Conservation (phyloP, 2,113 vertebrate species). For the Passer domesticus region DNA sequence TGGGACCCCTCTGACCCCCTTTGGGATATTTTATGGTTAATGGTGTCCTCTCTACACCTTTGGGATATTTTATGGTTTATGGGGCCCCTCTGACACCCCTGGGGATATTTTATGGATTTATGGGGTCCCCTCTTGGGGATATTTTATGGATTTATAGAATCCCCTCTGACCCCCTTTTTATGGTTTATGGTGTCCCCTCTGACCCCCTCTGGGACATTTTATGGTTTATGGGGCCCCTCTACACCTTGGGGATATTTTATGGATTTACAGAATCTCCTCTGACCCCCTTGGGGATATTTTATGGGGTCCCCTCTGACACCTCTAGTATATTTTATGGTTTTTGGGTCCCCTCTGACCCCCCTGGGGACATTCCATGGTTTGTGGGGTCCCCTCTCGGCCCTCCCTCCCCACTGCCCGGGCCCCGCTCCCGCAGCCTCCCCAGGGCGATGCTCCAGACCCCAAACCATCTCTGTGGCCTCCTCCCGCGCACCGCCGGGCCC, state of each 20-base stretch:
- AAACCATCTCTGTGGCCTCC: background rate
- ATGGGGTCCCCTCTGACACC: background rate
- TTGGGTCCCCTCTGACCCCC: too few species aligned
- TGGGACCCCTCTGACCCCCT: too few species aligned
- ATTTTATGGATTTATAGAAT: background rate
- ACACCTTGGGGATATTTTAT: background rate
- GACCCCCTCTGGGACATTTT: background rate
- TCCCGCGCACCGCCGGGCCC: accelerated
- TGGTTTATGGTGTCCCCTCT: background rate
- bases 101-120: too few species aligned
- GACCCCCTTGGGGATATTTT: background rate
- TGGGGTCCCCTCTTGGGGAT: background rate
- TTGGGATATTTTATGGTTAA: background rate
- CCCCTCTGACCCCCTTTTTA: background rate
- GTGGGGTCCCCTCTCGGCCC: background rate
- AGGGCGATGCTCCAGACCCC: background rate
- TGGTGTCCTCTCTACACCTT: background rate
- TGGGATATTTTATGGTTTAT: too few species aligned
- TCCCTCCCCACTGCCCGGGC: background rate
- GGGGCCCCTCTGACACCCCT: background rate
- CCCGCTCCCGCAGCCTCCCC: background rate
- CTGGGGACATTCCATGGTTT: background rate
- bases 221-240: too few species aligned
- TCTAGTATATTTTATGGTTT: too few species aligned
- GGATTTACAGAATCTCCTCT: background rate